These are phyloP conservation scores for Cisticola juncidis DNA, from an alignment of 2,113 vertebrate genomes.

Conservation along the genomic window DNA sequence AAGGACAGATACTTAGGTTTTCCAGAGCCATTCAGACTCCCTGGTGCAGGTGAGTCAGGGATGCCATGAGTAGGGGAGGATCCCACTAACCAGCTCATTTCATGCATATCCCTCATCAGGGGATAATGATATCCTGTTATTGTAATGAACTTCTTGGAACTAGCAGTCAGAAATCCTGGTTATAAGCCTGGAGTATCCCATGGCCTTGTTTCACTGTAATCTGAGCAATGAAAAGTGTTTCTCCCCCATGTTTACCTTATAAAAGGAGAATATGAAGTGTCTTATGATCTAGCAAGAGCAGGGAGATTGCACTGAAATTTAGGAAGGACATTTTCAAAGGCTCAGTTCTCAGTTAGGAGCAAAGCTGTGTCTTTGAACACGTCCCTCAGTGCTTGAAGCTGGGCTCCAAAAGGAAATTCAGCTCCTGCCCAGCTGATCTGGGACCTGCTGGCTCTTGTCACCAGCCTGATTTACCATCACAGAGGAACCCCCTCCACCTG, in stretches of 20 bases:
- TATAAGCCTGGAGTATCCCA: background rate
- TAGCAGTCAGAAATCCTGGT: background rate
- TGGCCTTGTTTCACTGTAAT: background rate
- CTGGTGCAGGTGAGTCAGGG: background rate
- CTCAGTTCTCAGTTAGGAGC: background rate
- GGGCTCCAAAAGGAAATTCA: background rate
- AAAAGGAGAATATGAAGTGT: background rate
- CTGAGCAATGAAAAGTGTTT: background rate
- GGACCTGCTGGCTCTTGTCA: background rate
- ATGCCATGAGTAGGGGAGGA: rapidly evolving
- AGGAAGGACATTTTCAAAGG: background rate
- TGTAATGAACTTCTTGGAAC: background rate
- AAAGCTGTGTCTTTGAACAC: background rate
- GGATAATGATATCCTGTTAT: background rate
- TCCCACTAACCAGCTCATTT: background rate
- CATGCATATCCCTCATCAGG: no score
- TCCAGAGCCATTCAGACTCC: background rate
- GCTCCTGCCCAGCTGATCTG: background rate
- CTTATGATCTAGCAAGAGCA: background rate
- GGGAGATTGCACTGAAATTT: background rate
- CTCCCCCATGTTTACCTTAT: background rate
- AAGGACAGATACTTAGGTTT: no score
- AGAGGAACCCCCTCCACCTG: background rate
- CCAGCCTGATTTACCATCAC: background rate
- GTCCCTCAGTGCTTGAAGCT: background rate